A percentile compares a stretch with the other conserved stretches of the same genome.
Evolutionary conservation across 2,888 invertebrate species (phyloP).

Genomic region (Schizaphis graminum): DNA sequence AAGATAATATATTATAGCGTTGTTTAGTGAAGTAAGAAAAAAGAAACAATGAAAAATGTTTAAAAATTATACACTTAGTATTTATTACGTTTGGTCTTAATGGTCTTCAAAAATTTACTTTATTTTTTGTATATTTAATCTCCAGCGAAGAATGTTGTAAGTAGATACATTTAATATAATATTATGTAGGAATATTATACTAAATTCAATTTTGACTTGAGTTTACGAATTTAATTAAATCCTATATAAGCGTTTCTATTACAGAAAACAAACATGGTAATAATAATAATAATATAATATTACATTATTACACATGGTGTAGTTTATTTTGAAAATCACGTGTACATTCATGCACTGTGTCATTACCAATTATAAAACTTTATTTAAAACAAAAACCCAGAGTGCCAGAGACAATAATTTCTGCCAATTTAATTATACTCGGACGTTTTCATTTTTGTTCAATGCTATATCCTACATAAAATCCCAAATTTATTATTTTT

Average conservation of each 20-base stretch:
- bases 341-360: not conserved
- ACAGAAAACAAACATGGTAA: not conserved
- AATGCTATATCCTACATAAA: not conserved
- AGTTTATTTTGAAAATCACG: conserved; percentile 14
- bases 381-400: conserved; percentile 15
- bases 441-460: conserved; percentile 22
- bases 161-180: conserved; percentile 36
- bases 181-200: conserved; percentile 16
- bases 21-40: not conserved
- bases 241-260: not conserved
- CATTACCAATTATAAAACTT: conserved; percentile 20
- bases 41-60: not conserved
- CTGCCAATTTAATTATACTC: conserved; percentile 18
- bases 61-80: not conserved
- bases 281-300: conserved; percentile 13
- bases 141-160: not conserved
- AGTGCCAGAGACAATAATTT: conserved; percentile 7
- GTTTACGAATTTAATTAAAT: conserved; percentile 42
- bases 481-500: not conserved
- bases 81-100: conserved; percentile 23
- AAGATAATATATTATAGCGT: not conserved
- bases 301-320: not conserved
- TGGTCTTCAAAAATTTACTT: conserved; percentile 3
- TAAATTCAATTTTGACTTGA: conserved; percentile 24
- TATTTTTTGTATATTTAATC: conserved; percentile 16